phyloP scores from a whole-genome alignment of 64 coral and sea anemone species.

The Stichodactyla helianthus region DNA sequence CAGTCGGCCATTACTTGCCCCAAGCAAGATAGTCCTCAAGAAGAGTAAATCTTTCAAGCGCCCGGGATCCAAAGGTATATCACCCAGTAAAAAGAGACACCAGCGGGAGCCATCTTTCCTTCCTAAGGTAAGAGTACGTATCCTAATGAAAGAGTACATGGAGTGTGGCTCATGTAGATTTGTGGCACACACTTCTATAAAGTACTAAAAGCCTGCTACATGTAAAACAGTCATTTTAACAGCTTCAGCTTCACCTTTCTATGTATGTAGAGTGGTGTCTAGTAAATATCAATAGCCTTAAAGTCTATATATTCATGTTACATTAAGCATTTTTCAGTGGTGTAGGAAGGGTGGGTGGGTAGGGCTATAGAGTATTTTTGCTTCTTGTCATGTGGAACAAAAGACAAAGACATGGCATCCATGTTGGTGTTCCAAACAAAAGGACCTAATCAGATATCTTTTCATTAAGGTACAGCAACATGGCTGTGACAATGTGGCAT shows the following conservation, averaged over 20 bases:
- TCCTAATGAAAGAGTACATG: no score
- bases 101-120: neutral
- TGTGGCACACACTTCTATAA: neutral
- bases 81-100: slow-evolving; percentile 31
- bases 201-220: neutral
- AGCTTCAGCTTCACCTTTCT: neutral
- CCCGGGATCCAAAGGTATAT: neutral
- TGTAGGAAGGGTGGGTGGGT: no score
- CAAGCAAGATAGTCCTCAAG: neutral
- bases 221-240: neutral
- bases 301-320: no score
- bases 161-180: no score
- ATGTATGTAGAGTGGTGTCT: neutral
- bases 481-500: no score
- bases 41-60: neutral
- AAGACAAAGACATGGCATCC: no score
- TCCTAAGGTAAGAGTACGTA: neutral
- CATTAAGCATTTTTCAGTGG: no score
- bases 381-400: no score
- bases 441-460: no score
- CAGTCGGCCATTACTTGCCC: neutral
- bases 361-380: no score
- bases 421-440: no score
- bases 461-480: no score
- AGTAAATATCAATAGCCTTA: neutral